These are phyloP conservation scores for Rhagonycha lutea DNA, from an alignment of 2,888 invertebrate species.

Conservation along the genomic window DNA sequence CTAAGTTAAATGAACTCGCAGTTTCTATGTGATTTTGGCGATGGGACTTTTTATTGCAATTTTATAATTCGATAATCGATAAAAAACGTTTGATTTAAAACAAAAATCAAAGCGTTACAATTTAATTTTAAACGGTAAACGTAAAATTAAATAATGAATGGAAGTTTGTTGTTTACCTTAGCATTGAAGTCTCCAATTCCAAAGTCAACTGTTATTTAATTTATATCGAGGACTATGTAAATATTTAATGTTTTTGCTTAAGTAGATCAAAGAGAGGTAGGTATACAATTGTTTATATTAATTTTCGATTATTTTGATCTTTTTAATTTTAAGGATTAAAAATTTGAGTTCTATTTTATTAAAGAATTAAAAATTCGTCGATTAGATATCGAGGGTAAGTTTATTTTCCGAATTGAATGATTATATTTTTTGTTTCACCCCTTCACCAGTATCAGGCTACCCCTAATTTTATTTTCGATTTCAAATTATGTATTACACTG, in stretches of 20 bases:
- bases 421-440: too few relatives aligned
- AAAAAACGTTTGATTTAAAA: not conserved
- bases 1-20: slow-evolving; percentile 14
- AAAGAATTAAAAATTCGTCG: too few relatives aligned
- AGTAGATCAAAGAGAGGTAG: not conserved
- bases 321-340: not conserved
- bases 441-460: too few relatives aligned
- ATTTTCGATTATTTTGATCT: not conserved
- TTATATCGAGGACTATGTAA: not conserved
- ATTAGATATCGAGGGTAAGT: too few relatives aligned
- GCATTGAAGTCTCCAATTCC: not conserved
- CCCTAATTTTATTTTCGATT: too few relatives aligned
- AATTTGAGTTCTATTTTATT: too few relatives aligned
- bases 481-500: too few relatives aligned
- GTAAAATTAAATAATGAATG: not conserved
- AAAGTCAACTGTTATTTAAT: not conserved
- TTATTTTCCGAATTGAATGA: too few relatives aligned
- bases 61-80: not conserved
- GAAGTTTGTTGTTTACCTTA: not conserved
- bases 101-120: not conserved
- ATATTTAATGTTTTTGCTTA: not conserved
- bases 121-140: not conserved
- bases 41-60: slow-evolving; percentile 1
- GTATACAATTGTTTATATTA: not conserved
- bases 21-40: not conserved